Conservation (phyloP, 2,113 vertebrate genomes). For the Nymphicus hollandicus region DNA sequence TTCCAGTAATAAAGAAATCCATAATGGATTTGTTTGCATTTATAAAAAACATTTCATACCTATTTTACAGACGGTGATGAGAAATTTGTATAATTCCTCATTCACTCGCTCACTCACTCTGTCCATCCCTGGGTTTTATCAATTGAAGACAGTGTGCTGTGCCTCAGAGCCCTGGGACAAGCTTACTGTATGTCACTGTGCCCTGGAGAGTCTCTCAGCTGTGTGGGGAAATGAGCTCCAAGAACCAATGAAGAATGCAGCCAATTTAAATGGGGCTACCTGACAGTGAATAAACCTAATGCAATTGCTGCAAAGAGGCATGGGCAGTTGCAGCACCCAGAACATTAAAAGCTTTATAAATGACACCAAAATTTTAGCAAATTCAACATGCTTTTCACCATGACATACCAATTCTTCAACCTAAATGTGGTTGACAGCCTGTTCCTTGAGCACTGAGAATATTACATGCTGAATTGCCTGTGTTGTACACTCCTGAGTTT, state of each 20-base stretch:
- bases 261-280: background rate
- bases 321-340: background rate
- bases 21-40: background rate
- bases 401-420: background rate
- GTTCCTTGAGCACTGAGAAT: background rate
- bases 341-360: background rate
- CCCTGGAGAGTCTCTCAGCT: background rate
- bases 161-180: background rate
- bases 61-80: background rate
- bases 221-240: background rate
- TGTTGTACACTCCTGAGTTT: background rate
- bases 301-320: accelerated
- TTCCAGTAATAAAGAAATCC: background rate
- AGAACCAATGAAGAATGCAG: background rate
- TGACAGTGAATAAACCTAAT: background rate
- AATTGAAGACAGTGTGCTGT: accelerated
- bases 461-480: background rate
- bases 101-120: background rate
- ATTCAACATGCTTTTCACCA: background rate
- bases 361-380: background rate
- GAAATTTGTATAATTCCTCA: background rate
- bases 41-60: background rate
- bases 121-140: background rate
- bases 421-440: background rate
- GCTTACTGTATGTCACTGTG: accelerated